Evolutionary conservation across 2,113 vertebrate genomes (phyloP).

Genomic region (Onychostruthus taczanowskii): DNA sequence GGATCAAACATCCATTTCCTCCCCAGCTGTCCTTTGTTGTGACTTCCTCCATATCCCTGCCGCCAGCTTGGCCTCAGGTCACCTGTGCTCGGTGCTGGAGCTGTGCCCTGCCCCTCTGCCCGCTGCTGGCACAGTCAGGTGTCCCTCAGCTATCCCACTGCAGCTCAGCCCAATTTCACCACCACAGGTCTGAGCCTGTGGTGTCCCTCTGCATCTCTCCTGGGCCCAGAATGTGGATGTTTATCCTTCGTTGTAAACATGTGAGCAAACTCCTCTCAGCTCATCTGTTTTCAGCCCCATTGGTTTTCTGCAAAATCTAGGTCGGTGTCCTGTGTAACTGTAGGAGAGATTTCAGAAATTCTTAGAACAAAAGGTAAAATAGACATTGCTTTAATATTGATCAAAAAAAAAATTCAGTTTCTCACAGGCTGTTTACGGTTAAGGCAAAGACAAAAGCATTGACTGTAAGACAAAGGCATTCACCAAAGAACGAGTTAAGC

Average conservation of each 20-base stretch:
- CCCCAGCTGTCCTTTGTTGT: not conserved
- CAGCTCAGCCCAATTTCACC: not conserved
- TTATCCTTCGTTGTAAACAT: not conserved
- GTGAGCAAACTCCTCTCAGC: not conserved
- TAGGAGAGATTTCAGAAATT: not conserved
- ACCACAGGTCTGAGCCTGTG: not conserved
- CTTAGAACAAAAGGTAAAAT: not conserved
- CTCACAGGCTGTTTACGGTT: not conserved
- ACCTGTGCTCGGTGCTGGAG: not conserved
- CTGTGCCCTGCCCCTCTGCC: not conserved
- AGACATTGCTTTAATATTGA: not conserved
- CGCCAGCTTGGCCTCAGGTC: not conserved
- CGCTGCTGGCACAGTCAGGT: not conserved
- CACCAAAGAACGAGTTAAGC: not conserved
- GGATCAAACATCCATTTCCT: not conserved
- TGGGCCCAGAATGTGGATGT: not conserved
- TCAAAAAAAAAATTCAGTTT: not conserved
- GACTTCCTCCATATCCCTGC: not conserved
- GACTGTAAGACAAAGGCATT: not conserved
- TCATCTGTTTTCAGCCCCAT: not conserved
- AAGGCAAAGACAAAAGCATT: not conserved
- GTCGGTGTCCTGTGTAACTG: not conserved
- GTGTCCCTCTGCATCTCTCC: not conserved
- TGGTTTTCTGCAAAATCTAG: not conserved
- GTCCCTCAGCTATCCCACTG: not conserved